Percentiles rank a stretch among this genome's conserved stretches.
These are phyloP conservation scores for Sinohyriopsis cumingii DNA, from an alignment of 2,888 invertebrate species.

Conservation along the genomic window DNA sequence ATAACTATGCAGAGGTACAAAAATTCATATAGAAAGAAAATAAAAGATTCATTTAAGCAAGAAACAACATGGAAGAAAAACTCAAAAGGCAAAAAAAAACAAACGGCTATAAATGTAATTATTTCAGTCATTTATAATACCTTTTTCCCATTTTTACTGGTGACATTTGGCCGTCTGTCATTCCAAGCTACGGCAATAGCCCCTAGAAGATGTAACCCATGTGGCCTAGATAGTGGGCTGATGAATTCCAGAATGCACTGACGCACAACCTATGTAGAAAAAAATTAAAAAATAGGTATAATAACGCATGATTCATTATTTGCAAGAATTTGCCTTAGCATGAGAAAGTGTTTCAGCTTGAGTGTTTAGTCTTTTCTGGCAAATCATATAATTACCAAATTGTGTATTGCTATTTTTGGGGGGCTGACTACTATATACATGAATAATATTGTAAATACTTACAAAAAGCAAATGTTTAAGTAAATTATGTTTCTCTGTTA, in stretches of 20 bases:
- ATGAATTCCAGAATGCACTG: slow-evolving; percentile 86
- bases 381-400: no score
- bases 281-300: neutral
- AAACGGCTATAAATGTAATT: no score
- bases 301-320: neutral
- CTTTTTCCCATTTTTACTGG: slow-evolving; percentile 55
- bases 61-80: no score
- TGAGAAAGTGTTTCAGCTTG: neutral
- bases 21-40: no score
- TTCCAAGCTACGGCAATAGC: slow-evolving; percentile 91
- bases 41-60: no score
- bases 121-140: slow-evolving; percentile 8
- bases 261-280: slow-evolving; percentile 78
- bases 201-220: slow-evolving; percentile 85
- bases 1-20: no score
- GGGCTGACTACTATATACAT: no score
- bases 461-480: no score
- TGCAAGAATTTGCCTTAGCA: neutral
- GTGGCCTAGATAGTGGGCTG: slow-evolving; percentile 87
- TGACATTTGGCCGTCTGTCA: slow-evolving; percentile 73
- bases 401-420: no score
- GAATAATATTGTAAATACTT: no score
- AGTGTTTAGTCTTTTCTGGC: neutral
- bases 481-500: no score
- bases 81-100: no score